Percentiles rank a stretch among this genome's conserved stretches.
These are phyloP conservation scores for Synergus itoensis DNA, from an alignment of 2,888 invertebrate species.

Conservation along the genomic window DNA sequence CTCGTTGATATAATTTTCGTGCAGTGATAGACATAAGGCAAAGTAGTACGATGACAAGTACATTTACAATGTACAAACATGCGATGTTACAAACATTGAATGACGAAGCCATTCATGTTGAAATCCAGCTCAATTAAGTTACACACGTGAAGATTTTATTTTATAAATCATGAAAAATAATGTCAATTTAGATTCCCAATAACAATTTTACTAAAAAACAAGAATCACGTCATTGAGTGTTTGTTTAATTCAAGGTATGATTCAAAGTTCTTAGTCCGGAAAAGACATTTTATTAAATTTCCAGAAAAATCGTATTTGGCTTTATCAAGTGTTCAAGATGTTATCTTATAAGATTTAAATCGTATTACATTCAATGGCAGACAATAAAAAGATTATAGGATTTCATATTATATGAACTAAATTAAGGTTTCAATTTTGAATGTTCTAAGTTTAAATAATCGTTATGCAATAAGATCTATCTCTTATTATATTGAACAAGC, in stretches of 20 bases:
- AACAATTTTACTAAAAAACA: neutral
- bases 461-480: neutral
- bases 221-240: neutral
- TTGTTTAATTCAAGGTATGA: neutral
- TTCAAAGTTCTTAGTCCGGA: neutral
- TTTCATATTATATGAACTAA: too few species aligned
- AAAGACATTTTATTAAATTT: neutral
- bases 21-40: neutral
- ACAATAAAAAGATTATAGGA: neutral
- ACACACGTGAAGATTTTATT: neutral
- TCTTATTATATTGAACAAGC: neutral
- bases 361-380: neutral
- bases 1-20: too few species aligned
- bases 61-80: conserved; percentile 18
- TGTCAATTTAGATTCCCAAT: neutral
- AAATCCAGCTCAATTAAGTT: conserved; percentile 17
- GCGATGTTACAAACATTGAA: neutral
- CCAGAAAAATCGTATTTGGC: neutral
- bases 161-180: neutral
- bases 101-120: conserved; percentile 14
- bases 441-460: neutral
- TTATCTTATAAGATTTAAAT: neutral
- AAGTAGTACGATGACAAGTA: conserved; percentile 11
- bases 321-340: neutral
- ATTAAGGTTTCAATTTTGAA: too few species aligned